A percentile compares a stretch with the other conserved stretches of the same genome.
Conservation (phyloP, 1,140 invertebrate genomes). For the Papilio glaucus region DNA sequence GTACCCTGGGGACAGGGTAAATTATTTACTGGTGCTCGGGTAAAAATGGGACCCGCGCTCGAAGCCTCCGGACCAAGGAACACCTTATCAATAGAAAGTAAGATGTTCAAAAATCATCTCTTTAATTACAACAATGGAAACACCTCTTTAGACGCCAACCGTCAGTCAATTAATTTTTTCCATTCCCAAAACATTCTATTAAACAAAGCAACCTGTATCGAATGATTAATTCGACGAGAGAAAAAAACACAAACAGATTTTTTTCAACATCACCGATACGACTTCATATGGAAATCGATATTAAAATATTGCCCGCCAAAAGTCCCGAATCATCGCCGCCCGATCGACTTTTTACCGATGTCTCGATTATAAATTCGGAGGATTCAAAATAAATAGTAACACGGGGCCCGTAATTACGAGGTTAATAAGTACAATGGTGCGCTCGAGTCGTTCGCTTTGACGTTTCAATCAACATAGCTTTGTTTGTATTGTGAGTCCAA, state of each 20-base stretch:
- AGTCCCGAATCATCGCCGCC: slow-evolving; percentile 50
- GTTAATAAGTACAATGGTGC: slow-evolving; percentile 55
- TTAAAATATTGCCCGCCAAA: slow-evolving; percentile 55
- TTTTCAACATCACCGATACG: slow-evolving; percentile 43
- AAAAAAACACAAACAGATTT: slow-evolving; percentile 50
- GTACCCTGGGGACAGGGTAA: too few relatives aligned
- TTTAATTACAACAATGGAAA: slow-evolving; percentile 25
- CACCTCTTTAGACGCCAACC: slow-evolving; percentile 10
- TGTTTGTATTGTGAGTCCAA: slow-evolving; percentile 78
- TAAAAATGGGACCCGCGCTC: neutral
- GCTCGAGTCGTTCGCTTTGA: slow-evolving; percentile 58
- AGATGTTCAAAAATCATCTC: slow-evolving; percentile 12
- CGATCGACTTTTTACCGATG: slow-evolving; percentile 32
- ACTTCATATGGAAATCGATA: slow-evolving; percentile 58
- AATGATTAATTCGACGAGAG: slow-evolving; percentile 42
- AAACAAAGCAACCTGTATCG: slow-evolving; percentile 44
- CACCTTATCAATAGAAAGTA: neutral
- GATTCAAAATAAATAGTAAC: slow-evolving; percentile 51
- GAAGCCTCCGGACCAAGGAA: neutral
- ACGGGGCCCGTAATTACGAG: slow-evolving; percentile 50
- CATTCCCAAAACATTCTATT: slow-evolving; percentile 34
- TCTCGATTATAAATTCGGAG: slow-evolving; percentile 36
- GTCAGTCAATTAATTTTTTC: slow-evolving; percentile 35
- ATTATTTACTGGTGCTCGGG: neutral
- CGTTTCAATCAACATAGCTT: slow-evolving; percentile 77